Evolutionary conservation across 2,113 vertebrate species (phyloP).

Genomic region (Coregonus clupeaformis): DNA sequence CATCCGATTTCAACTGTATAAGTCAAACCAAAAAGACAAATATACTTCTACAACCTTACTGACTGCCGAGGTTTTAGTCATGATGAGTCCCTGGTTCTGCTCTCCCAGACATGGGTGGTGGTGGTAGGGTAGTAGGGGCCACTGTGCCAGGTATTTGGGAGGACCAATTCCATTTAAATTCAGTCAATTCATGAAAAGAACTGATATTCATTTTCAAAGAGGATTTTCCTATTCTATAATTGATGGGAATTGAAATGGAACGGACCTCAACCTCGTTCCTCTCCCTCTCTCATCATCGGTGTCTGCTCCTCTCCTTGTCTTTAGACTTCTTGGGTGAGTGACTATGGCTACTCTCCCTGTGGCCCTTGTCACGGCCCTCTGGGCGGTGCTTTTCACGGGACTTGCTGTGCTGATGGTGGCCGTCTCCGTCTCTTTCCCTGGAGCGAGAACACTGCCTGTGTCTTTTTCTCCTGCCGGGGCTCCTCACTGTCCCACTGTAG

Average conservation of each 20-base stretch:
- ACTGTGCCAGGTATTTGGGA: background rate
- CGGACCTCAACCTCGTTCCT: background rate
- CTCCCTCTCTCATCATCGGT: conserved; percentile 65
- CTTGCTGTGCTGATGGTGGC: conserved; percentile 63
- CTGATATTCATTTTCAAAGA: too few relatives aligned
- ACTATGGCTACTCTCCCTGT: conserved; percentile 72
- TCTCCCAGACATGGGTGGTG: background rate
- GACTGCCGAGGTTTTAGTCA: background rate
- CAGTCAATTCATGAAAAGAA: too few relatives aligned
- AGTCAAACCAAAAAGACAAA: background rate
- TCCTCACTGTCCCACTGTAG: conserved; percentile 70
- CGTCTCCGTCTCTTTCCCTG: conserved; percentile 57
- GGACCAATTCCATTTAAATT: too few relatives aligned
- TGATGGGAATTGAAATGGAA: too few relatives aligned
- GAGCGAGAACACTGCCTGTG: conserved; percentile 65
- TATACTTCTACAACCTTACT: background rate
- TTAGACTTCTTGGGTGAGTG: conserved; percentile 83
- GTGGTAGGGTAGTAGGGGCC: background rate
- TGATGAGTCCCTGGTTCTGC: background rate
- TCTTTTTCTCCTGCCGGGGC: conserved; percentile 68
- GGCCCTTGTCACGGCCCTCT: conserved; percentile 68
- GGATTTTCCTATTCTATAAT: too few relatives aligned
- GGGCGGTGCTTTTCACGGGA: conserved; percentile 69
- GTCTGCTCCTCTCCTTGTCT: conserved; percentile 82
- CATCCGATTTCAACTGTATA: too few relatives aligned